Percentiles rank a stretch among this genome's conserved stretches.
Evolutionary conservation across 1,140 invertebrate genomes (phyloP).

Genomic region (Phymorhynchus buccinoides): DNA sequence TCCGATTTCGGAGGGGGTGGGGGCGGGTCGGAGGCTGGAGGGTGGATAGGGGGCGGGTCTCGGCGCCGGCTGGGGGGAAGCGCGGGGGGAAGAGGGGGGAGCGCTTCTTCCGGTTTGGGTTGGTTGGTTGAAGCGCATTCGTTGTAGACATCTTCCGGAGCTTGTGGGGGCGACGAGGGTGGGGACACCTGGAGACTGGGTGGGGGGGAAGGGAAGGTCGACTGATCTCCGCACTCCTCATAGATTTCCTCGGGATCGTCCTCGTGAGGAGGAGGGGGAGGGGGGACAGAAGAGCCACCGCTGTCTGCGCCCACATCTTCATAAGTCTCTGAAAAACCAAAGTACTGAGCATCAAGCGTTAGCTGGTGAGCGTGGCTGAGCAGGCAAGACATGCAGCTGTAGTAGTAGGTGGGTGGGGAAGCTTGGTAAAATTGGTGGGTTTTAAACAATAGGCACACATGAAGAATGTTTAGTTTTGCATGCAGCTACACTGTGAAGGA

Average conservation of each 20-base stretch:
- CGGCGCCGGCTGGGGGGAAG: background rate
- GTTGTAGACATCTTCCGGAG: constrained; percentile 23
- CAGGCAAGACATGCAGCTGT: too few species aligned
- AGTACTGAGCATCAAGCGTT: constrained; percentile 20
- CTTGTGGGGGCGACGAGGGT: background rate
- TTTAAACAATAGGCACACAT: too few species aligned
- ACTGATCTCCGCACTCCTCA: constrained; percentile 14
- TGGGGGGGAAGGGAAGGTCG: background rate
- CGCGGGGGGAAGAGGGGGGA: constrained; percentile 20
- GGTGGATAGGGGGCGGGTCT: background rate
- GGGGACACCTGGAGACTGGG: background rate
- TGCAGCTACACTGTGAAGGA: too few species aligned
- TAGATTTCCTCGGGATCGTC: constrained; percentile 25
- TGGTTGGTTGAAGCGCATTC: background rate
- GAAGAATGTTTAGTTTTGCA: too few species aligned
- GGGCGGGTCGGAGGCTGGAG: constrained; percentile 33
- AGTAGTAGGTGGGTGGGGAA: too few species aligned
- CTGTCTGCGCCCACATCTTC: constrained; percentile 46
- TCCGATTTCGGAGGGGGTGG: constrained; percentile 15
- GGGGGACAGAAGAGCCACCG: constrained; percentile 32
- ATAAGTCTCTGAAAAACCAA: constrained; percentile 48
- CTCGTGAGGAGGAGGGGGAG: constrained; percentile 23
- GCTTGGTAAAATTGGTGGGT: too few species aligned
- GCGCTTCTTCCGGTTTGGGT: background rate
- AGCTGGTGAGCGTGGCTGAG: too few species aligned